phyloP scores from a whole-genome alignment of 2,113 vertebrate genomes.

The Sceloporus tristichus region DNA sequence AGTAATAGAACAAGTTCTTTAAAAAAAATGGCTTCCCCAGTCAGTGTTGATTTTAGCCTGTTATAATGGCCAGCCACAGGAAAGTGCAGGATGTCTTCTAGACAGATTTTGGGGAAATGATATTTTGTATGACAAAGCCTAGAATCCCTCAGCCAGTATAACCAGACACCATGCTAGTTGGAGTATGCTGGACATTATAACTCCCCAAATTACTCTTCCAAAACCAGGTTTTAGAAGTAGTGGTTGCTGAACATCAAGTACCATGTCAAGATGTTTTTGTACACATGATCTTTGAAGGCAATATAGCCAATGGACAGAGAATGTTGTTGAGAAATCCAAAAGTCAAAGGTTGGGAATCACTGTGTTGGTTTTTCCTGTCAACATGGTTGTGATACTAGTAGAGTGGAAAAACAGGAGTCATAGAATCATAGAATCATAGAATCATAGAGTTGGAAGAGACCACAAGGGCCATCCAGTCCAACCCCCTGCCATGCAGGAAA shows the following conservation, averaged over 20 bases:
- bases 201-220: neutral
- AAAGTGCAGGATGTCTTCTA: neutral
- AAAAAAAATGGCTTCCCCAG: neutral
- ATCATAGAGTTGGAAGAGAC: no score
- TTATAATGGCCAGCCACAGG: neutral
- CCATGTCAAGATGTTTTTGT: neutral
- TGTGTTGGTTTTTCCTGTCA: neutral
- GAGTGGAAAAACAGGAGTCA: no score
- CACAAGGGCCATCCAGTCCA: no score
- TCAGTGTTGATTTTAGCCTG: neutral
- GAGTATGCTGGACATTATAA: no score
- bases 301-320: neutral
- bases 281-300: neutral
- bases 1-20: neutral
- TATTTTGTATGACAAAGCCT: no score
- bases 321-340: neutral
- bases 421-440: no score
- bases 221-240: no score
- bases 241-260: no score
- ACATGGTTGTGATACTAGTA: neutral
- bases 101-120: no score
- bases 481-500: no score
- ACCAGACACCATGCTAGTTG: no score
- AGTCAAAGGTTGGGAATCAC: neutral
- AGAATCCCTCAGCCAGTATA: neutral